These are phyloP conservation scores for Hemibagrus guttatus DNA, from an alignment of 2,797 vertebrate species.

Conservation along the genomic window DNA sequence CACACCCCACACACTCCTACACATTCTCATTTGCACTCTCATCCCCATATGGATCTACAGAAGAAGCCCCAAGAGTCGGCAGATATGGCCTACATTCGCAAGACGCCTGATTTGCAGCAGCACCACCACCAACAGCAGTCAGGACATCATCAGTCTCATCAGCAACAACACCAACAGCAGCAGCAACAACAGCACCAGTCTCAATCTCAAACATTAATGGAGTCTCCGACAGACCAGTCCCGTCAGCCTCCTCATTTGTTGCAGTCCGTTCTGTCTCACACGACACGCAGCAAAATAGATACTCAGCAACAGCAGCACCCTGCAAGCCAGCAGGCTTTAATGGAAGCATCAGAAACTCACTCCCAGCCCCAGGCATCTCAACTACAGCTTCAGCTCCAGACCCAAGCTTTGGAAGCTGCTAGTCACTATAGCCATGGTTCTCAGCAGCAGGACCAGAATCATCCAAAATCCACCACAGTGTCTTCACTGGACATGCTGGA, in stretches of 20 bases:
- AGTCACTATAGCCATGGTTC: constrained; percentile 78
- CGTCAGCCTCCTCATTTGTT: constrained; percentile 74
- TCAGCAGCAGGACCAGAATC: constrained; percentile 74
- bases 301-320: constrained; percentile 76
- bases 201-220: constrained; percentile 82
- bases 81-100: constrained; percentile 78
- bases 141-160: constrained; percentile 73
- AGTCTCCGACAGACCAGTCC: constrained; percentile 82
- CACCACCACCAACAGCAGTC: constrained; percentile 73
- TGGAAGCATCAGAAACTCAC: constrained; percentile 75
- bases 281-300: constrained; percentile 78
- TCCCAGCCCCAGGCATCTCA: constrained; percentile 81
- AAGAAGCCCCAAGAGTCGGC: constrained; percentile 83
- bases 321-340: constrained; percentile 80
- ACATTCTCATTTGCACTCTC: constrained; percentile 74
- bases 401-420: constrained; percentile 82
- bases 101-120: constrained; percentile 77
- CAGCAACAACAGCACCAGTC: constrained; percentile 69
- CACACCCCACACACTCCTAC: constrained; percentile 70
- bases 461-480: constrained; percentile 77
- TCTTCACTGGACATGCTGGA: constrained; percentile 82
- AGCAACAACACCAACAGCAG: constrained; percentile 53
- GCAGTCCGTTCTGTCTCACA: constrained; percentile 88
- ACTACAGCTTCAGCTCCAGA: constrained; percentile 85
- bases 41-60: constrained; percentile 82